Evolutionary conservation across 2,113 vertebrate species (phyloP).

Genomic region (Pyrgilauda ruficollis): DNA sequence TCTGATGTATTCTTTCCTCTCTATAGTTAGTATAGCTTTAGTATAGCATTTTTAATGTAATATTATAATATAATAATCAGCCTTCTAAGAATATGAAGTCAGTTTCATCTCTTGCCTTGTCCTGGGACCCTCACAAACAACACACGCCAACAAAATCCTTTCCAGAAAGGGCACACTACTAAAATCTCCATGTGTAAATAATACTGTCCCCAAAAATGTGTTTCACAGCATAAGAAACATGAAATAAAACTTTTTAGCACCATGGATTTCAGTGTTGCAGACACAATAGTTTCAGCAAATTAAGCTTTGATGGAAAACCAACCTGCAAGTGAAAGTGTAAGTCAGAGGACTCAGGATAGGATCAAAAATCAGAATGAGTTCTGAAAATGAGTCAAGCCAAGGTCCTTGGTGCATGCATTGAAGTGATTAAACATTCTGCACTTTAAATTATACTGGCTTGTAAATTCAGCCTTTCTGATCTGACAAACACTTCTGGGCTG

Average conservation of each 20-base stretch:
- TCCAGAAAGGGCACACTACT: accelerated
- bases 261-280: neutral
- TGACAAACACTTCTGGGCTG: neutral
- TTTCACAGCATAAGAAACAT: neutral
- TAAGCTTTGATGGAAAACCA: neutral
- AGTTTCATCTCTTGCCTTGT: too few relatives aligned
- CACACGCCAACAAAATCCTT: neutral
- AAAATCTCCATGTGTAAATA: neutral
- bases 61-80: too few relatives aligned
- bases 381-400: neutral
- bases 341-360: neutral
- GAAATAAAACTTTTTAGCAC: neutral
- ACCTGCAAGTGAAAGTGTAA: neutral
- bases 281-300: neutral
- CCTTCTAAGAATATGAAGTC: too few relatives aligned
- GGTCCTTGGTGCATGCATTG: neutral
- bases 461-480: neutral
- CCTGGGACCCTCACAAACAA: too few relatives aligned
- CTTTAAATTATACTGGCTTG: neutral
- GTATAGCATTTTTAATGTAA: too few relatives aligned
- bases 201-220: accelerated
- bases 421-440: neutral
- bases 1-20: too few relatives aligned
- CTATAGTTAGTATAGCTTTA: too few relatives aligned
- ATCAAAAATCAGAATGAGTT: neutral